Conservation (phyloP, 2,888 invertebrate genomes). For the Xestia c-nigrum region DNA sequence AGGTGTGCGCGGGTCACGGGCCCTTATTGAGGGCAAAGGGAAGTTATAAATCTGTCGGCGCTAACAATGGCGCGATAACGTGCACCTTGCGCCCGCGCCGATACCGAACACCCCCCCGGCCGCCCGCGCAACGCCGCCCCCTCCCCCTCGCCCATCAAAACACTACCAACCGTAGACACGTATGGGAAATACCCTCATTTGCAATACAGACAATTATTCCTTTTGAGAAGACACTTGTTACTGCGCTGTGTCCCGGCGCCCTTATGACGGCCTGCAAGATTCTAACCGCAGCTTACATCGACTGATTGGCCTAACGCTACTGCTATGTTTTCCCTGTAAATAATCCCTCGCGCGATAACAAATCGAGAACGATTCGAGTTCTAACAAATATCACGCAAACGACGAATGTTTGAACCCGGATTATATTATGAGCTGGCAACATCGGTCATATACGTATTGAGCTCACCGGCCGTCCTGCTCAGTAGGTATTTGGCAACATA, state of each 20-base stretch:
- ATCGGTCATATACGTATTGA: conserved; percentile 43
- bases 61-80: conserved; percentile 90
- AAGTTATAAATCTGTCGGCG: conserved; percentile 90
- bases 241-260: conserved; percentile 2
- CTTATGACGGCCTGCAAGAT: conserved; percentile 16
- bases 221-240: conserved; percentile 39
- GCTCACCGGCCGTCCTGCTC: conserved; percentile 53
- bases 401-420: conserved; percentile 52
- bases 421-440: conserved; percentile 49
- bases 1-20: conserved; percentile 85
- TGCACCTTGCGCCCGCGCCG: conserved; percentile 86
- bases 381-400: conserved; percentile 53
- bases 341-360: conserved; percentile 27
- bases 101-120: conserved; percentile 67
- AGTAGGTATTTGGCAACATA: conserved; percentile 72
- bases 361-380: conserved; percentile 32
- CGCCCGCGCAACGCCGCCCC: conserved; percentile 56
- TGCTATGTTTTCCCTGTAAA: conserved; percentile 32
- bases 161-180: conserved; percentile 55
- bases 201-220: conserved; percentile 54
- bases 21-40: conserved; percentile 91
- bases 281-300: background rate
- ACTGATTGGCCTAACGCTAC: background rate
- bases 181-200: conserved; percentile 61
- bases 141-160: conserved; percentile 62